phyloP scores from a whole-genome alignment of 2,797 vertebrate species.

The Takifugu rubripes region DNA sequence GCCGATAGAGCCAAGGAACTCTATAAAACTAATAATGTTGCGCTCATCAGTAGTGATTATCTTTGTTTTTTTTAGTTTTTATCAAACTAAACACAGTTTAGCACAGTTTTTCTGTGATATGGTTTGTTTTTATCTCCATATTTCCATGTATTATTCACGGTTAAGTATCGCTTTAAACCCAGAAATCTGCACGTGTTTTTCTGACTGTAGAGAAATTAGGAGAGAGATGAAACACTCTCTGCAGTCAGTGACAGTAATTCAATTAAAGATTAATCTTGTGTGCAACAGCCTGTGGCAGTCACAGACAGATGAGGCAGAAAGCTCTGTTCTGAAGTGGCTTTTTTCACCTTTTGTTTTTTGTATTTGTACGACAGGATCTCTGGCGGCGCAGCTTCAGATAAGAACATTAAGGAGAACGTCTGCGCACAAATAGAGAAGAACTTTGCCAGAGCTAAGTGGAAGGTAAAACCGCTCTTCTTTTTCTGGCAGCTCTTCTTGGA shows the following conservation, averaged over 20 bases:
- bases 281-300: slow-evolving; percentile 4
- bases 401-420: slow-evolving; percentile 98
- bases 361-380: slow-evolving; percentile 83
- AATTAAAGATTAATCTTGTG: slow-evolving; percentile 20
- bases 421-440: slow-evolving; percentile 99
- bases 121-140: background rate
- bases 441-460: slow-evolving; percentile 98
- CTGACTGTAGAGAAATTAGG: background rate
- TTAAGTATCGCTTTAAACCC: background rate
- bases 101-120: background rate
- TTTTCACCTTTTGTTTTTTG: background rate
- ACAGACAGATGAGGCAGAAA: slow-evolving; percentile 8
- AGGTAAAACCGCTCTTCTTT: slow-evolving; percentile 74
- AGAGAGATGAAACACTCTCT: slow-evolving; percentile 10
- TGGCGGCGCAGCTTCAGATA: slow-evolving; percentile 94
- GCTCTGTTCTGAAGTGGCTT: slow-evolving; percentile 22
- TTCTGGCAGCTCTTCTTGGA: slow-evolving; percentile 10
- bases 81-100: background rate
- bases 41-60: background rate
- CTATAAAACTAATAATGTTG: background rate
- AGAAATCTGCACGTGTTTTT: background rate
- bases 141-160: no score
- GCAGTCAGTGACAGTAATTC: slow-evolving; percentile 13
- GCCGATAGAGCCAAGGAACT: no score
- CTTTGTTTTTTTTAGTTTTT: background rate